Conservation (phyloP, 2,888 invertebrate species). For the Macrosoma leucophasiata region DNA sequence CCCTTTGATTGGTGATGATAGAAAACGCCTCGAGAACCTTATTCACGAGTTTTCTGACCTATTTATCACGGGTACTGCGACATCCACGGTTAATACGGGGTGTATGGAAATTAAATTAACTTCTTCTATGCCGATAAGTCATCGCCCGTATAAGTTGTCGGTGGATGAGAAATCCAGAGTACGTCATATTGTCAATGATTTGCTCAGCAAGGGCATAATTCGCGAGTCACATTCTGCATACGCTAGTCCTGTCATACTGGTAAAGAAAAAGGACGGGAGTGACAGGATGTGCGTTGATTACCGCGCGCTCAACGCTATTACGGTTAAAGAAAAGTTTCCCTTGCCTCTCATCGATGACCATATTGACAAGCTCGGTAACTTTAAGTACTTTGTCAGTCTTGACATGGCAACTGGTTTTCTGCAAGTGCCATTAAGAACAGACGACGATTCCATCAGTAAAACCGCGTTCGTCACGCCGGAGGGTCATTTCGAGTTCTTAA, state of each 20-base stretch:
- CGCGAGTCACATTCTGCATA: slow-evolving; percentile 31
- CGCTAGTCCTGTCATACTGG: slow-evolving; percentile 32
- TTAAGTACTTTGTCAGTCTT: slow-evolving; percentile 17
- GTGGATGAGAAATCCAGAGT: slow-evolving; percentile 24
- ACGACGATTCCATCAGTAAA: slow-evolving; percentile 26
- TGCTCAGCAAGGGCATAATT: slow-evolving; percentile 30
- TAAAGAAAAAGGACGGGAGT: slow-evolving; percentile 31
- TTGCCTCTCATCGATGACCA: slow-evolving; percentile 28
- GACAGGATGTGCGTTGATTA: slow-evolving; percentile 31
- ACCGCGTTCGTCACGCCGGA: slow-evolving; percentile 33
- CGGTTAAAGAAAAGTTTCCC: slow-evolving; percentile 27
- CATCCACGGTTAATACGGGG: slow-evolving; percentile 1
- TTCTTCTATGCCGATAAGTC: not conserved
- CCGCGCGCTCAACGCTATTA: slow-evolving; percentile 26
- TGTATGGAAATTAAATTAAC: slow-evolving; percentile 1
- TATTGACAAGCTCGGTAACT: slow-evolving; percentile 25
- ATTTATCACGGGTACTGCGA: slow-evolving; percentile 3
- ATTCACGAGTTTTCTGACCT: not conserved
- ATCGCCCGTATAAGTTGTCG: not conserved
- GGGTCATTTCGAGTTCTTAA: slow-evolving; percentile 29
- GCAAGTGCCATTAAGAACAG: slow-evolving; percentile 31
- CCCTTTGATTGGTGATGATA: no score
- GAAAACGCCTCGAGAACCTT: no score
- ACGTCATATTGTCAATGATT: slow-evolving; percentile 24
- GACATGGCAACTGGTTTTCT: slow-evolving; percentile 31